Base-by-base conservation (phyloP, 2,113 vertebrate species). In the Orientallactaga bullata region DNA sequence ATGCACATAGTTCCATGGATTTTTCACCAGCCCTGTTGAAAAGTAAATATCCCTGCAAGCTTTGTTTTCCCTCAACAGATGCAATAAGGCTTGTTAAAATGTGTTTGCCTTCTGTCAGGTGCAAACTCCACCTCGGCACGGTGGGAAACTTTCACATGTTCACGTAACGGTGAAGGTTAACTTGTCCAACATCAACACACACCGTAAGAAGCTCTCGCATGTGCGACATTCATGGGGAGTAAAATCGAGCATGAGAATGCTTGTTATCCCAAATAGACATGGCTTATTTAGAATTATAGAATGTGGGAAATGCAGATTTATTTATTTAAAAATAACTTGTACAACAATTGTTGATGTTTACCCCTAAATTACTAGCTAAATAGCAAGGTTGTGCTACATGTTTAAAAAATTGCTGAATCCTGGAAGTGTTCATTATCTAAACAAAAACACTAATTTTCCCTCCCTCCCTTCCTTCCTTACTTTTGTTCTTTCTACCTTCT, bases 1-100 rank as follows among this genome's bases (percentile, higher is more conserved):
- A 0, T 58, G 8, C 42, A 3, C 77, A 16, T 51, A 21, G 61
- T 93, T 37, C 24, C 35, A 10, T 11, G 16, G 35, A 61, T 88
- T 87, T 89, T 51, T 74, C n/a, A 51, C 4, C 4, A 15, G 5
- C 26, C 37, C 30, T 90, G 69, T 37, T 61, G 55, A 77, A 83
- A 92, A 71, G 51, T 32, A 74, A 93, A 10, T 74, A 26, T 47
- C 72, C 69, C 73, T 69, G 10, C 28, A 84, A 78, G 85, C 47
- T 90, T 79, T 21, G 24, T 55, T 94, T 85, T 88, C 37, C 47
- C 51, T 51, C 5, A 26, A n/a, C 23, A 85, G 79, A 78, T 58
- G 47, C 37, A 89, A 32, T 18, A 78, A 68, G n/a, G 35, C 28
- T 89, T 89, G 86, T 76, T 72, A 79, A 91, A 94, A 47, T 74